phyloP scores from a whole-genome alignment of 2,797 vertebrate species.

The Characodon lateralis region DNA sequence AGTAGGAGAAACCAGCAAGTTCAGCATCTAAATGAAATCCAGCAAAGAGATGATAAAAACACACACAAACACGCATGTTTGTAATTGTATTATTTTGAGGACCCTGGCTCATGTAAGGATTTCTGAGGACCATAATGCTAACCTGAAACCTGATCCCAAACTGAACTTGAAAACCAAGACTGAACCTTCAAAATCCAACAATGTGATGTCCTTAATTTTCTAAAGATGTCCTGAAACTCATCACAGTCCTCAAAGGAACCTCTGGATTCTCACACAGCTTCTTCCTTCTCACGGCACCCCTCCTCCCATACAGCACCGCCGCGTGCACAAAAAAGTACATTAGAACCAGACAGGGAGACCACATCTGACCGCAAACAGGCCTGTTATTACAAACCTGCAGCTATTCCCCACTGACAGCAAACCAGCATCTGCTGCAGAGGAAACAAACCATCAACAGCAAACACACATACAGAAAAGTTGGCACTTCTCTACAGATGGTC shows the following conservation, averaged over 20 bases:
- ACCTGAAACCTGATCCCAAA: neutral
- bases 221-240: slow-evolving; percentile 9
- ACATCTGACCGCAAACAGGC: slow-evolving; percentile 69
- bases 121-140: slow-evolving; percentile 7
- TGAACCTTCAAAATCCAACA: neutral
- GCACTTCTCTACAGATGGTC: slow-evolving; percentile 20
- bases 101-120: neutral
- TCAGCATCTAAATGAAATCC: slow-evolving; percentile 50
- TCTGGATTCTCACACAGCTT: slow-evolving; percentile 3
- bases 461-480: slow-evolving; percentile 13
- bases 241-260: slow-evolving; percentile 1
- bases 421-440: slow-evolving; percentile 61
- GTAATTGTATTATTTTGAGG: slow-evolving; percentile 11
- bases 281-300: slow-evolving; percentile 46
- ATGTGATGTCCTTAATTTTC: neutral
- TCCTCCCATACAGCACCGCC: slow-evolving; percentile 53
- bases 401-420: slow-evolving; percentile 55
- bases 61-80: slow-evolving; percentile 22
- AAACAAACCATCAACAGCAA: slow-evolving; percentile 26
- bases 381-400: slow-evolving; percentile 67
- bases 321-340: slow-evolving; percentile 71
- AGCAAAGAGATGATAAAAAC: neutral
- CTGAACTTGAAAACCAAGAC: neutral
- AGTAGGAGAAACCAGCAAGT: slow-evolving; percentile 49
- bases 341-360: slow-evolving; percentile 73